These are phyloP conservation scores for Sphaerophoria taeniata DNA, from an alignment of 2,888 invertebrate genomes.

Conservation along the genomic window DNA sequence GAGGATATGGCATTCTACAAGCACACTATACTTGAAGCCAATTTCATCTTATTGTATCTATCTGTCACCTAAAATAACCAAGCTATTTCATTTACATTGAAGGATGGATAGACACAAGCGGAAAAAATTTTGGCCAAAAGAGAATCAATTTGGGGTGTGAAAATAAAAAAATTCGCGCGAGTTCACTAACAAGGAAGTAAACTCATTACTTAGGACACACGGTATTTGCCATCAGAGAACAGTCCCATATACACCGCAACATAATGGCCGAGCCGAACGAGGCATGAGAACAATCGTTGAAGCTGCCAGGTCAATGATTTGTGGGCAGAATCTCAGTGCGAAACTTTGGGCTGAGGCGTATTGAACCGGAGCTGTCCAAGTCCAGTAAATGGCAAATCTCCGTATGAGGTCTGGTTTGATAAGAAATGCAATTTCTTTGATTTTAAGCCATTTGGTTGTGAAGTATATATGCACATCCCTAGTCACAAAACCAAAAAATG, in stretches of 20 bases:
- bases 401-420: slow-evolving; percentile 71
- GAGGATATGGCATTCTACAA: slow-evolving; percentile 75
- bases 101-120: no score
- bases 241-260: slow-evolving; percentile 77
- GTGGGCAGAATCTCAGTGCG: slow-evolving; percentile 61
- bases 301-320: slow-evolving; percentile 74
- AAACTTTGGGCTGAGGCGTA: slow-evolving; percentile 78
- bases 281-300: slow-evolving; percentile 78
- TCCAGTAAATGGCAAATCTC: slow-evolving; percentile 63
- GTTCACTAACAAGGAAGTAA: slow-evolving; percentile 72
- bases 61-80: no score
- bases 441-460: slow-evolving; percentile 22
- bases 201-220: slow-evolving; percentile 69
- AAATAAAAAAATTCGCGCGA: no score
- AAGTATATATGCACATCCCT: slow-evolving; percentile 30
- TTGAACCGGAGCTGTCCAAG: slow-evolving; percentile 71
- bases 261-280: slow-evolving; percentile 78
- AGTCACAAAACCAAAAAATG: slow-evolving; percentile 16
- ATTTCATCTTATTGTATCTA: no score
- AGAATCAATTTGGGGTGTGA: no score
- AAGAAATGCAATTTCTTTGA: not conserved
- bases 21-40: no score
- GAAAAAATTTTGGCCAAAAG: no score
- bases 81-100: no score
- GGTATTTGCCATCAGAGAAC: slow-evolving; percentile 75